A percentile compares a stretch with the other conserved stretches of the same genome.
These are phyloP conservation scores for Danaus plexippus DNA, from an alignment of 1,140 invertebrate genomes.

Conservation along the genomic window DNA sequence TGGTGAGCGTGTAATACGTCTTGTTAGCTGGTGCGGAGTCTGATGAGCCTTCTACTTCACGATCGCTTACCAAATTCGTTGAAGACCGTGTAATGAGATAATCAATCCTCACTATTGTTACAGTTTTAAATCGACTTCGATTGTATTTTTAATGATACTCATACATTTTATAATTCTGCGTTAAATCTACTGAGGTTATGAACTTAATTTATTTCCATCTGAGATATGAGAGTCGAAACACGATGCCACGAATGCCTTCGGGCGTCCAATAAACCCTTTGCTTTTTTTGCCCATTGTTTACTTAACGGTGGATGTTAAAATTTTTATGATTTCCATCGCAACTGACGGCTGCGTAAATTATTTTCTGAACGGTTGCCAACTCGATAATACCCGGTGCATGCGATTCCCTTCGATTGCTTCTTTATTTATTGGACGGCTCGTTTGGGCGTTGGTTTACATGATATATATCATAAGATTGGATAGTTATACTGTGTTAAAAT, in stretches of 20 bases:
- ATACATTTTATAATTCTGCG: background rate
- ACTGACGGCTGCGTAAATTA: slow-evolving; percentile 48
- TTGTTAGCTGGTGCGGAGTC: slow-evolving; percentile 27
- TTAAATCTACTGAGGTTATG: too few relatives aligned
- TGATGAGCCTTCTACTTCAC: slow-evolving; percentile 26
- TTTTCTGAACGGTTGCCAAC: slow-evolving; percentile 62
- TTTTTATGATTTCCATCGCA: slow-evolving; percentile 65
- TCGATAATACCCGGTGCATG: slow-evolving; percentile 52
- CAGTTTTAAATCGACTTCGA: background rate
- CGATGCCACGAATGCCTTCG: slow-evolving; percentile 34
- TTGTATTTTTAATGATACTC: background rate
- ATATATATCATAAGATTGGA: slow-evolving; percentile 9
- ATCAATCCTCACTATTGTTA: slow-evolving; percentile 20
- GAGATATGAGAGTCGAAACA: slow-evolving; percentile 34
- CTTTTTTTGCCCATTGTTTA: slow-evolving; percentile 68
- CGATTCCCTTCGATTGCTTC: slow-evolving; percentile 43
- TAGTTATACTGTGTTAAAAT: slow-evolving; percentile 17
- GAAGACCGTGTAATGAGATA: slow-evolving; percentile 44
- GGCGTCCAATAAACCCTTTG: slow-evolving; percentile 29
- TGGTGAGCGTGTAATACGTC: slow-evolving; percentile 28
- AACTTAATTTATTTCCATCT: slow-evolving; percentile 11
- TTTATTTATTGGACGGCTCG: slow-evolving; percentile 45
- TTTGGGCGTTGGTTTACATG: slow-evolving; percentile 38
- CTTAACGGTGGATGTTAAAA: slow-evolving; percentile 60
- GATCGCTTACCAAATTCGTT: slow-evolving; percentile 30